Percentiles rank a stretch among this genome's conserved stretches.
These are phyloP conservation scores for Falco cherrug DNA, from an alignment of 2,797 vertebrate genomes.

Conservation along the genomic window DNA sequence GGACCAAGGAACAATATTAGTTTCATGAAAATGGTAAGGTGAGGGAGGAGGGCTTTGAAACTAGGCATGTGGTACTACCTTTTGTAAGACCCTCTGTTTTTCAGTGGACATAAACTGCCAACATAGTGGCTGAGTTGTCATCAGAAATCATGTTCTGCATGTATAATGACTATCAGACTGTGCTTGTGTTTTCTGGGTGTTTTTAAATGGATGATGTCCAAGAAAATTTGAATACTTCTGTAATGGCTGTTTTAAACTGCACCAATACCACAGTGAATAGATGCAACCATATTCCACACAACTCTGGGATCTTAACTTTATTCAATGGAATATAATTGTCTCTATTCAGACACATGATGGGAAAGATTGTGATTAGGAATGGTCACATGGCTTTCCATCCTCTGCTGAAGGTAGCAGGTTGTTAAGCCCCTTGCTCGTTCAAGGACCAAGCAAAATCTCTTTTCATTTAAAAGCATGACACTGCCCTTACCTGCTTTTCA, in stretches of 20 bases:
- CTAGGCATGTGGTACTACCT: rapidly evolving
- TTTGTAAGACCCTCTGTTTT: neutral
- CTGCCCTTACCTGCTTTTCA: neutral
- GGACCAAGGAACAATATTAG: neutral
- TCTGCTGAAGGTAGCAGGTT: neutral
- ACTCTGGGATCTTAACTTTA: neutral
- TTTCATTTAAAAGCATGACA: neutral
- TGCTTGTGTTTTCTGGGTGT: neutral
- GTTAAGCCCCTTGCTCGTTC: neutral
- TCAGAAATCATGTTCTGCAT: neutral
- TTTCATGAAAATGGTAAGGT: too few relatives aligned
- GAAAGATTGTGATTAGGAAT: neutral
- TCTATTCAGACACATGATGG: neutral
- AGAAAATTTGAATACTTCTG: neutral
- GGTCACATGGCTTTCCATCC: neutral
- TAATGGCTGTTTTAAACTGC: neutral
- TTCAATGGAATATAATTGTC: neutral
- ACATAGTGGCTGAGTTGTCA: neutral
- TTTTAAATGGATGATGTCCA: neutral
- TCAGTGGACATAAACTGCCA: neutral
- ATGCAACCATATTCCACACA: neutral
- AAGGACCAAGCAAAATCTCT: neutral
- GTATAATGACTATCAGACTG: too few relatives aligned
- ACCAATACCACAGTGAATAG: neutral
- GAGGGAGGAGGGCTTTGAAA: neutral